Conservation (phyloP, 2,113 vertebrate genomes). For the Tragelaphus scriptus region DNA sequence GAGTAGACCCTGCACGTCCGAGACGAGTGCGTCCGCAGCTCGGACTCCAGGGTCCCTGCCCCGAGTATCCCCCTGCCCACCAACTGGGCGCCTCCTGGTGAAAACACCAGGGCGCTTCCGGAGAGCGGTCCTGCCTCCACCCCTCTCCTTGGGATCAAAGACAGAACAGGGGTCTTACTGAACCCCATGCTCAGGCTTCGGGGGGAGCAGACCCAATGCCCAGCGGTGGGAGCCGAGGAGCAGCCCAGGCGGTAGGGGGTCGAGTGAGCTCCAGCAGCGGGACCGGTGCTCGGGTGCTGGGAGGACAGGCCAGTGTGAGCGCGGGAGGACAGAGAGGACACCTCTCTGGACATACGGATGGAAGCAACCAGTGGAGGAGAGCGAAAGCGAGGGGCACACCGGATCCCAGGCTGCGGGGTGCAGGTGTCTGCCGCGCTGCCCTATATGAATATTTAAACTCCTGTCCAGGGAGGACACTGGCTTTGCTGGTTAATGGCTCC, state of each 20-base stretch:
- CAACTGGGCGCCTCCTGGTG: neutral
- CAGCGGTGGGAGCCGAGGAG: neutral
- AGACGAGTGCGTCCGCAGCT: neutral
- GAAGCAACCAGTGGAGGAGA: neutral
- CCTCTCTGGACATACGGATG: neutral
- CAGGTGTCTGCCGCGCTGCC: neutral
- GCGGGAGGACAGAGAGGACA: neutral
- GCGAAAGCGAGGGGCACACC: neutral
- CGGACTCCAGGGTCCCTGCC: neutral
- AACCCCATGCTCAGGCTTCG: neutral
- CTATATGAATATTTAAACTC: too few species aligned
- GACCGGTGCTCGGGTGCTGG: neutral
- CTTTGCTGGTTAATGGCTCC: neutral
- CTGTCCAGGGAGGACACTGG: neutral
- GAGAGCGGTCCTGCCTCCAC: neutral
- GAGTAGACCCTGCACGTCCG: slow-evolving; percentile 36
- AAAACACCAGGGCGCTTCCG: neutral
- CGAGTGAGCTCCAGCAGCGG: neutral
- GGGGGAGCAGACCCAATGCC: neutral
- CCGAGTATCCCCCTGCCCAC: neutral
- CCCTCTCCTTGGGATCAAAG: neutral
- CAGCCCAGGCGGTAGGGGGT: neutral
- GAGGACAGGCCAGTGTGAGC: neutral
- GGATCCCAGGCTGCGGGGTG: too few species aligned
- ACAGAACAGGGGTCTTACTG: neutral